Base-by-base conservation (phyloP, 1,140 invertebrate genomes). In the Drusus annulatus region DNA sequence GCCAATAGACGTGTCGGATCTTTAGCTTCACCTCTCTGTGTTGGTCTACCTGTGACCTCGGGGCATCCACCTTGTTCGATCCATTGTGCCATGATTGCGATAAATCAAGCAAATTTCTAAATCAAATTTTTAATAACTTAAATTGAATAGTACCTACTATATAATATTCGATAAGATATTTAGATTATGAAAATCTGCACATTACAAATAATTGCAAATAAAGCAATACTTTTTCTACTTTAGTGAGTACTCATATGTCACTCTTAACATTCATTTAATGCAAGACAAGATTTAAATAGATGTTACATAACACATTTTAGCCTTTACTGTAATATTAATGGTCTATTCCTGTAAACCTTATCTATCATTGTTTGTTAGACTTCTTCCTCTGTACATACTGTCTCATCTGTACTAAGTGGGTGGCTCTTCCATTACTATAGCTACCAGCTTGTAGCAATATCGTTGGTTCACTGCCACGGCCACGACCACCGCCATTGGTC, bases 171-270 rank as follows among this genome's bases (percentile, higher is more conserved):
- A 45, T 83, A 83, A 81, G 82, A 80, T 83, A 81, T 81, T 75
- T 83, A 83, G 78, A 81, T 81, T 81, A 81, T 45, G 76, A 81
- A 54, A 81, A 81, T 83, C 82, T 83, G 82, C 82, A 83, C 82
- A 83, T 83, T 83, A 83, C 82, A 83, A 83, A 83, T 83, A 81
- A 83, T 83, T 83, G 82, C 82, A 83, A 83, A 83, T 81, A 80
- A 83, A 83, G 82, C 82, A 83, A 83, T 83, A 83, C 82, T 83
- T 83, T 82, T 83, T 83, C 82, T 83, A 83, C 82, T 83, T 77
- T 83, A 83, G 82, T 75, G 79, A 79, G 78, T 83, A 83, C 62
- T 83, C 76, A 69, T 83, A 80, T 54, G 56, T 76, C 82, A 83
- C 82, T 79, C 62, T 79, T 80, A 80, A 79, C 54, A 63, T 83